Base-by-base conservation (phyloP, 2,888 invertebrate genomes). In the Lasioglossum villosulum region DNA sequence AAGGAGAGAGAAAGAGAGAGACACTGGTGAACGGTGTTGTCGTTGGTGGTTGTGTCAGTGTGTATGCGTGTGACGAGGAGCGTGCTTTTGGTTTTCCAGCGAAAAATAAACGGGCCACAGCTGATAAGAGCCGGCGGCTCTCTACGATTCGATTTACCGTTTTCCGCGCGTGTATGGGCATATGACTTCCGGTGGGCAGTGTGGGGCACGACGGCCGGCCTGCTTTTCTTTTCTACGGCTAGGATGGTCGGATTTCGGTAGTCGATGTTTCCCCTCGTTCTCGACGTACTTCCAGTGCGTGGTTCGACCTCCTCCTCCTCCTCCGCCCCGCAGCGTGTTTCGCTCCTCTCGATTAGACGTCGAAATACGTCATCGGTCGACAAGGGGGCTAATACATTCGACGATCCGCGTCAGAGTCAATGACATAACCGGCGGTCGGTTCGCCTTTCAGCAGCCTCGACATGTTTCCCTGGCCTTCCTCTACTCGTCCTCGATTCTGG, bases 141-240 rank as follows among this genome's bases (percentile, higher is more conserved):
- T 80, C 73, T 84, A 86, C 70, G 85, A 79, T 76, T 30, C 78
- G 89, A 94, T 91, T 95, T 93, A 95, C 95, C 95, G 95, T 94
- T 94, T 93, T 94, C 90, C 94, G 94, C 91, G 94, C 92, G 94
- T 94, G 94, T 92, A 94, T 93, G 93, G 94, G 95, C 95, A 95
- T 95, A 94, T 94, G 94, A 94, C 92, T 93, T 94, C 93, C 93
- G 93, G 92, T 88, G 80, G 86, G 75, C 83, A 89, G 86, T 91
- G 82, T 83, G 82, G 86, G 81, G 86, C 86, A 86, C 83, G 82
- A 86, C 71, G 88, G 78, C 86, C 82, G 82, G 89, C 86, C 90
- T 81, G 84, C 86, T 86, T 89, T 80, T 82, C 82, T 83, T 63
- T 78, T 75, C 71, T 77, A 72, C 66, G 59, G 79, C 75, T 82